These are phyloP conservation scores for Micromesistius poutassou DNA, from an alignment of 2,797 vertebrate genomes.

Conservation along the genomic window DNA sequence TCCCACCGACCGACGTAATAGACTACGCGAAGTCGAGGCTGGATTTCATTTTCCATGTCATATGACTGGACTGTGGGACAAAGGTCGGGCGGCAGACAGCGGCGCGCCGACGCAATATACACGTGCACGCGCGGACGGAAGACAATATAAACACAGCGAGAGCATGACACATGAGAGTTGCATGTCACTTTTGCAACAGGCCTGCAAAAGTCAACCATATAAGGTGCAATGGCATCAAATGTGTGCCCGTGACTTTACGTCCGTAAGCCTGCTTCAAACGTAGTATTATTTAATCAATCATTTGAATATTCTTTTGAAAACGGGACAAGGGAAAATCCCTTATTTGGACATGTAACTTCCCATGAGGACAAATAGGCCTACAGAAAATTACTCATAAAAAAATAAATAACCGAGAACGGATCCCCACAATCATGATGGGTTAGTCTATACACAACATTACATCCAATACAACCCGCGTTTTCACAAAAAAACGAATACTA, in stretches of 20 bases:
- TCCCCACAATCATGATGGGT: background rate
- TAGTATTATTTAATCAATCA: background rate
- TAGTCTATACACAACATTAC: background rate
- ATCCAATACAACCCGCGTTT: background rate
- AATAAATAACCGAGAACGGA: background rate
- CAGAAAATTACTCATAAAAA: background rate
- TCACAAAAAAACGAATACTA: background rate
- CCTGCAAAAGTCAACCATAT: background rate
- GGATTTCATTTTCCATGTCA: conserved; percentile 78
- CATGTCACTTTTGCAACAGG: background rate
- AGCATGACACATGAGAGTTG: background rate
- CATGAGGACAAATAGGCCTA: background rate
- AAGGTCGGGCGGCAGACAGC: conserved; percentile 77
- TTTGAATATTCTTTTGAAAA: background rate
- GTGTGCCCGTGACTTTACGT: background rate
- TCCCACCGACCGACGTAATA: conserved; percentile 21
- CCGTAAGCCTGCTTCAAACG: background rate
- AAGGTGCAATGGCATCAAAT: background rate
- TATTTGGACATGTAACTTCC: background rate
- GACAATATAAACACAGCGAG: conserved; percentile 67
- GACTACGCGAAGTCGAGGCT: conserved; percentile 35
- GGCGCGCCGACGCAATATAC: conserved; percentile 56
- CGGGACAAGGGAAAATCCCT: background rate
- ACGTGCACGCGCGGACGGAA: conserved; percentile 44
- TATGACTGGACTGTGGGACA: conserved; percentile 73